phyloP scores from a whole-genome alignment of 2,888 invertebrate genomes.

The Eubasilissa splendida region DNA sequence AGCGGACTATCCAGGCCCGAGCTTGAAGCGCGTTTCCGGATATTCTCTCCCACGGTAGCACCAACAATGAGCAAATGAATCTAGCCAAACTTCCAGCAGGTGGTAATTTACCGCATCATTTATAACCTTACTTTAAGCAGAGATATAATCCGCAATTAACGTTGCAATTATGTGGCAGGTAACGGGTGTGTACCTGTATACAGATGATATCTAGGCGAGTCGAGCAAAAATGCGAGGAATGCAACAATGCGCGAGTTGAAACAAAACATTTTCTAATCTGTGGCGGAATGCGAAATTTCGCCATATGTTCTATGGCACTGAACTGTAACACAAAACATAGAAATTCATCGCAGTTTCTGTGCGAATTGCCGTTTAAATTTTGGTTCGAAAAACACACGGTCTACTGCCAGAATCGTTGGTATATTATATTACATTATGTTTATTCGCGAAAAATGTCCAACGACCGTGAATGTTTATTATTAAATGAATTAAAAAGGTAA shows the following conservation, averaged over 20 bases:
- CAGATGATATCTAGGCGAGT: constrained; percentile 27
- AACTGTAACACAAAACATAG: constrained; percentile 13
- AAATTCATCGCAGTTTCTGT: constrained; percentile 8
- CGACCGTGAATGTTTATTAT: constrained; percentile 20
- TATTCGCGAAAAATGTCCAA: constrained; percentile 1
- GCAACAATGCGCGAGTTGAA: constrained; percentile 32
- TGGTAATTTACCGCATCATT: constrained; percentile 28
- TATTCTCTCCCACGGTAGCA: constrained; percentile 24
- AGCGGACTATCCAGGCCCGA: neutral
- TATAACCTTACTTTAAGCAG: constrained; percentile 20
- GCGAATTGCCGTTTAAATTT: neutral
- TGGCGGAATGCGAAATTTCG: constrained; percentile 31
- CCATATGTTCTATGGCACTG: constrained; percentile 3
- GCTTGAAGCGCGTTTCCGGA: neutral
- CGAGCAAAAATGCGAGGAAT: constrained; percentile 38
- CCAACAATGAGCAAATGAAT: constrained; percentile 8
- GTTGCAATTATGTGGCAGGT: constrained; percentile 17
- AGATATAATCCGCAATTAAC: constrained; percentile 35
- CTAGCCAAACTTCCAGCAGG: constrained; percentile 20
- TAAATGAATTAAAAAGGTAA: constrained; percentile 3
- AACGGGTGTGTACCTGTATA: constrained; percentile 15
- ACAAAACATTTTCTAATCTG: constrained; percentile 38
- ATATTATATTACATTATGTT: neutral
- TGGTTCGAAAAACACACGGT: neutral
- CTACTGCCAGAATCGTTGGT: neutral